A percentile compares a stretch with the other conserved stretches of the same genome.
Evolutionary conservation across 2,797 vertebrate species (phyloP).

Genomic region (Kryptopterus vitreolus): DNA sequence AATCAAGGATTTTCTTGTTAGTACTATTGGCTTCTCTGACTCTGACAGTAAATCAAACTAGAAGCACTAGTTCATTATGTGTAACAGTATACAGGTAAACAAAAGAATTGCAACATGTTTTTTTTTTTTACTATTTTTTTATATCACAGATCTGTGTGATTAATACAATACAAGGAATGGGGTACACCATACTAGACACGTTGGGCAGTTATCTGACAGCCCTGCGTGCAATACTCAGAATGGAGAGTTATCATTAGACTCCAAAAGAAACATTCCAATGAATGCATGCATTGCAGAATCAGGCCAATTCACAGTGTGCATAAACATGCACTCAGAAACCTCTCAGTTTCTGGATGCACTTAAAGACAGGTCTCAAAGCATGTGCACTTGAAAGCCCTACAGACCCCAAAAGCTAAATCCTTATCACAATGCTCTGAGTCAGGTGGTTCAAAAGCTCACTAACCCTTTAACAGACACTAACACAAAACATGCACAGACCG

Average conservation of each 20-base stretch:
- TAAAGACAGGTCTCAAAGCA: neutral
- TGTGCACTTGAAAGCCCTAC: slow-evolving; percentile 13
- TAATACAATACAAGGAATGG: neutral
- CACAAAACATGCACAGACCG: neutral
- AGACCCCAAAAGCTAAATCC: neutral
- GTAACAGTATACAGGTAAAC: neutral
- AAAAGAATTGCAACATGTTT: neutral
- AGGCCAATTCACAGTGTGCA: neutral
- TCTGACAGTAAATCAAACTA: neutral
- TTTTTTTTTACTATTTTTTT: neutral
- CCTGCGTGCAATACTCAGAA: neutral
- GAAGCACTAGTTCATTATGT: neutral
- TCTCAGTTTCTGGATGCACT: slow-evolving; percentile 13
- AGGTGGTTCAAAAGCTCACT: neutral
- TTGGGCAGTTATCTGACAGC: neutral
- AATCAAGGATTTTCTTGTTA: slow-evolving; percentile 1
- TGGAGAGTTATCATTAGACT: neutral
- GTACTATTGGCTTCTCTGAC: neutral
- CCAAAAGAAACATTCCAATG: neutral
- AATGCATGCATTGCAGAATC: neutral
- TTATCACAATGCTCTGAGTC: slow-evolving; percentile 8
- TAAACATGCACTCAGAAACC: slow-evolving; percentile 3
- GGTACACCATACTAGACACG: neutral
- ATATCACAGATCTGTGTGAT: neutral
- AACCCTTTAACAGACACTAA: neutral